phyloP scores from a whole-genome alignment of 1,140 invertebrate genomes.

The Coelopa frigida region DNA sequence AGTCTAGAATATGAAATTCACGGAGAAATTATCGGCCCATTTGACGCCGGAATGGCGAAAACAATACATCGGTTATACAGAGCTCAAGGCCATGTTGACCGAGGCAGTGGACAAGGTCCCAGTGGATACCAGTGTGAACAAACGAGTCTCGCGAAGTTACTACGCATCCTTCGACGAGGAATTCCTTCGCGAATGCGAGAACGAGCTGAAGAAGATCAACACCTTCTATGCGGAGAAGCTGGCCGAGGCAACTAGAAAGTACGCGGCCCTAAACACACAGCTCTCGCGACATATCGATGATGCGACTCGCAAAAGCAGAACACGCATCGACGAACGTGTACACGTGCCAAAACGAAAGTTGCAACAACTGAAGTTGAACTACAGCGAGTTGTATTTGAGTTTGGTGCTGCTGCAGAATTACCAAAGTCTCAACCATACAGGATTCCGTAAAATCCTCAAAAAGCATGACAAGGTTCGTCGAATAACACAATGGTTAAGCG shows the following conservation, averaged over 20 bases:
- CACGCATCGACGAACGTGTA: neutral
- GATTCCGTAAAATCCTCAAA: conserved; percentile 97
- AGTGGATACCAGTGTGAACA: neutral
- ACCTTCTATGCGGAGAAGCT: conserved; percentile 96
- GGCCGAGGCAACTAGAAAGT: conserved; percentile 90
- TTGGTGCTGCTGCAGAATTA: conserved; percentile 86
- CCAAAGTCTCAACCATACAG: conserved; percentile 94
- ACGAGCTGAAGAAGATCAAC: conserved; percentile 90
- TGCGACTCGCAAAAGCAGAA: neutral
- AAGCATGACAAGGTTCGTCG: conserved; percentile 88
- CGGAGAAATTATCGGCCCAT: conserved; percentile 32
- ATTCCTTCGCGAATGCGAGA: conserved; percentile 88
- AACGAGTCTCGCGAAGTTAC: conserved; percentile 37
- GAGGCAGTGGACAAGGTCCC: conserved; percentile 19
- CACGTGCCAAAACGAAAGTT: conserved; percentile 47
- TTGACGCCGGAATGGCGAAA: conserved; percentile 37
- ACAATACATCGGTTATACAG: conserved; percentile 37
- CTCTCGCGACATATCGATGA: conserved; percentile 42
- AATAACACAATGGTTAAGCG: neutral
- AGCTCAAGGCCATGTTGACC: conserved; percentile 28
- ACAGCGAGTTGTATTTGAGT: conserved; percentile 97
- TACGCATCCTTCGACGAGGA: conserved; percentile 90
- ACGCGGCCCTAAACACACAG: conserved; percentile 81
- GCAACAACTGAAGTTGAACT: conserved; percentile 68
- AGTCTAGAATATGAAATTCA: conserved; percentile 32